Evolutionary conservation across 2,113 vertebrate species (phyloP).

Genomic region (Panurus biarmicus): DNA sequence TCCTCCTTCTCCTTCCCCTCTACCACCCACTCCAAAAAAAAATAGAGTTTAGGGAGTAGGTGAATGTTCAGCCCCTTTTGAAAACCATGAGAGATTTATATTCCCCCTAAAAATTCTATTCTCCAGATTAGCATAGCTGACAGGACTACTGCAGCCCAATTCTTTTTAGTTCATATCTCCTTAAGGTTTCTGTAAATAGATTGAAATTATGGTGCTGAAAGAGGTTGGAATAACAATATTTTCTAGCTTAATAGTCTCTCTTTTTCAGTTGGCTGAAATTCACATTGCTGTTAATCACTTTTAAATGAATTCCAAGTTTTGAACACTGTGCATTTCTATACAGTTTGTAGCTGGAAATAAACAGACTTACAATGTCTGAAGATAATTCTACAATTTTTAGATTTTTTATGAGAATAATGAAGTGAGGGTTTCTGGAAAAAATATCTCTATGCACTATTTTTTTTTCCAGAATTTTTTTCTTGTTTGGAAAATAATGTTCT

Average conservation of each 20-base stretch:
- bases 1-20: not conserved
- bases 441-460: conserved; percentile 8
- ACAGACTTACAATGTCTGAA: conserved; percentile 35
- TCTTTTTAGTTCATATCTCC: not conserved
- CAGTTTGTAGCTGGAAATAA: conserved; percentile 49
- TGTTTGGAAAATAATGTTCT: conserved; percentile 17
- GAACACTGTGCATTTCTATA: conserved; percentile 3
- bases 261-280: conserved; percentile 33
- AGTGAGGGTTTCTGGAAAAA: conserved; percentile 68
- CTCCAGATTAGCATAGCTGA: not conserved
- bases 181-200: conserved; percentile 21
- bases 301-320: conserved; percentile 55
- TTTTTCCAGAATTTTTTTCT: conserved; percentile 38
- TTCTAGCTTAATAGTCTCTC: not conserved
- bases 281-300: conserved; percentile 28
- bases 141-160: not conserved
- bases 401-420: conserved; percentile 61
- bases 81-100: not conserved
- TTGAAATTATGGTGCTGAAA: conserved; percentile 15
- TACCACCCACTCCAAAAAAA: not conserved
- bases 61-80: not conserved
- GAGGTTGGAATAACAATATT: conserved; percentile 19
- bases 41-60: not conserved
- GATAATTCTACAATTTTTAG: conserved; percentile 58
- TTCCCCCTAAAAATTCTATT: not conserved